Conservation (phyloP, 2,113 vertebrate species). For the Protobothrops flavoviridis region DNA sequence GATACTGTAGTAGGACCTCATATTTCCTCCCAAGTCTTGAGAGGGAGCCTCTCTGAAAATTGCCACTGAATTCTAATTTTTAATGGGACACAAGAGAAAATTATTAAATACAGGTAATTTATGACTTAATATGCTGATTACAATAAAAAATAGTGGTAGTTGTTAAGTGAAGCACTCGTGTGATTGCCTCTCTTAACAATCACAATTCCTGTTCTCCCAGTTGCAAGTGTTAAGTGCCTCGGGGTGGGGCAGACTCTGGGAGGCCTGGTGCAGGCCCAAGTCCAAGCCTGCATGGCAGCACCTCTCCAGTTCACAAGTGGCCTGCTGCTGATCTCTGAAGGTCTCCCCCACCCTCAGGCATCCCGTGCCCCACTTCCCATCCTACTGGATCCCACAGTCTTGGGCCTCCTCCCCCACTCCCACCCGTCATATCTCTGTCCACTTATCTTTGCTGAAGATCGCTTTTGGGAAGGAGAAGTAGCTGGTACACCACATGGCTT, state of each 20-base stretch:
- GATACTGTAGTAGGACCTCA: not conserved
- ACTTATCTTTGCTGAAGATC: not conserved
- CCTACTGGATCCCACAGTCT: not conserved
- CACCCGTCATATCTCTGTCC: not conserved
- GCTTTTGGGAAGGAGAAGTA: not conserved
- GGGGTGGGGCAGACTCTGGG: too few relatives aligned
- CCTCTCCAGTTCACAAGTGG: not conserved
- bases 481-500: not conserved
- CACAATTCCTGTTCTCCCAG: not conserved
- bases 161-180: not conserved
- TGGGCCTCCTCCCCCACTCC: not conserved
- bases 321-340: not conserved
- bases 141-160: not conserved
- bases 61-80: not conserved
- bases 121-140: not conserved
- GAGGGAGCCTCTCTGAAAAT: not conserved
- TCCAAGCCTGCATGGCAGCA: not conserved
- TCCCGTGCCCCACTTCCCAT: not conserved
- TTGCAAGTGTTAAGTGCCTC: not conserved
- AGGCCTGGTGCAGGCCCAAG: not conserved
- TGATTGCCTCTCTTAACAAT: not conserved
- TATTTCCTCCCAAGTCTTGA: not conserved
- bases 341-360: not conserved
- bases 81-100: not conserved
- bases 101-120: not conserved